Base-by-base conservation (phyloP, 2,888 invertebrate genomes). In the Pandemis cinnamomeana region DNA sequence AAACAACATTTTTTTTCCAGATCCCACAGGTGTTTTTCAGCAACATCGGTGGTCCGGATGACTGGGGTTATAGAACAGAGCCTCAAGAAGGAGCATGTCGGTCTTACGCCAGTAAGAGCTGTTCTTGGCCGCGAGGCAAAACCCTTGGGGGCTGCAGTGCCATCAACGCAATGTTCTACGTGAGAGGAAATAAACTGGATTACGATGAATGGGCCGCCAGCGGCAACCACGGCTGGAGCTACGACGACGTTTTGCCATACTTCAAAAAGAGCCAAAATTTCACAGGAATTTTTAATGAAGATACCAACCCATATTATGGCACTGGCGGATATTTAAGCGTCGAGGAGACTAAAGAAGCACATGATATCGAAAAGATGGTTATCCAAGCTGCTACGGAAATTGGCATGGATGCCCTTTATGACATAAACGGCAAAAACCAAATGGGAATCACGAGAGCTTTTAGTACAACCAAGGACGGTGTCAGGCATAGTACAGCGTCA, bases 61-160 rank as follows among this genome's bases (percentile, higher is more conserved):
- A 96, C 80, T 96, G 96, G 96, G 88, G 87, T 41, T 96, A 95
- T 80, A 91, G 89, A 78, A 93, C 95, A 0, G 89, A 94, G 77
- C 93, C 93, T 1, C 86, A 91, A 78, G 85, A 91, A 13, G 86
- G 87, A 15, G 86, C 87, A 60, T 93, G 94, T 64, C 91, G 90
- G 77, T 86, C 90, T 67, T 93, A 94, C 68, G 87, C 81, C 79
- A 79, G 76, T 44, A 83, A 88, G 71, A 78, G 88, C n/a, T 91
- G 91, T 71, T 87, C 89, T 0, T 95, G 95, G 96, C 95, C 96
- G 1, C 90, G 96, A 58, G 97, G 96, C 0, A 96, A 96, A 81
- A 89, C 94, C 71, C 87, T 96, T 76, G 96, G 96, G 61, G 96
- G 96, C 1, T 91, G 91, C 5, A 95, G 95, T 51, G 91, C 92